These are phyloP conservation scores for Andrena marginata DNA, from an alignment of 2,888 invertebrate genomes.

Conservation along the genomic window DNA sequence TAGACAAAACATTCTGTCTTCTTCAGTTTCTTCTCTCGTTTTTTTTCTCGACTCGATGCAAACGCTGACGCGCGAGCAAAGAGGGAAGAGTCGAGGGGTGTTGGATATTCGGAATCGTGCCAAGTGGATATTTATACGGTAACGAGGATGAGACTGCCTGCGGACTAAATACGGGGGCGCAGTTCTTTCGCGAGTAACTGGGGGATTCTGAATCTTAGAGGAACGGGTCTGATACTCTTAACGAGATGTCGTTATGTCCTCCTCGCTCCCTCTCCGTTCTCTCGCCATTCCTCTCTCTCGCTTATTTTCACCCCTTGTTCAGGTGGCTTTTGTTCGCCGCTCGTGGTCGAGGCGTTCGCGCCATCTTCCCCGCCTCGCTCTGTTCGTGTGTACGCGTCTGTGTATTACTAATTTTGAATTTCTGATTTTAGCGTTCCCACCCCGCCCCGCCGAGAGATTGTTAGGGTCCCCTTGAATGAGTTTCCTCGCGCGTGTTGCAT, in stretches of 20 bases:
- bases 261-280: slow-evolving; percentile 34
- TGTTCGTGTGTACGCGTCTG: slow-evolving; percentile 10
- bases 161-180: slow-evolving; percentile 22
- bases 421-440: slow-evolving; percentile 6
- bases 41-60: slow-evolving; percentile 32
- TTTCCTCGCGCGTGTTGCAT: background rate
- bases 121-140: slow-evolving; percentile 67
- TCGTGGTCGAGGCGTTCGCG: background rate
- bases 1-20: slow-evolving; percentile 68
- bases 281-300: background rate
- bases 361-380: background rate
- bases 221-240: slow-evolving; percentile 40
- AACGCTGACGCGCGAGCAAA: slow-evolving; percentile 39
- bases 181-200: slow-evolving; percentile 33
- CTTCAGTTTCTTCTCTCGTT: slow-evolving; percentile 3
- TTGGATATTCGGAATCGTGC: slow-evolving; percentile 64
- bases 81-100: slow-evolving; percentile 26
- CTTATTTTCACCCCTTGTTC: slow-evolving; percentile 35
- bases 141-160: slow-evolving; percentile 45
- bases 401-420: slow-evolving; percentile 39
- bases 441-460: slow-evolving; percentile 6
- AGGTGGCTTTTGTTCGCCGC: slow-evolving; percentile 26
- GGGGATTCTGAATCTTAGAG: slow-evolving; percentile 32
- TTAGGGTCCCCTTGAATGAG: slow-evolving; percentile 16
- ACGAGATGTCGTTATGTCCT: slow-evolving; percentile 56